phyloP scores from a whole-genome alignment of 2,888 invertebrate species.

The Crioceris asparagi region DNA sequence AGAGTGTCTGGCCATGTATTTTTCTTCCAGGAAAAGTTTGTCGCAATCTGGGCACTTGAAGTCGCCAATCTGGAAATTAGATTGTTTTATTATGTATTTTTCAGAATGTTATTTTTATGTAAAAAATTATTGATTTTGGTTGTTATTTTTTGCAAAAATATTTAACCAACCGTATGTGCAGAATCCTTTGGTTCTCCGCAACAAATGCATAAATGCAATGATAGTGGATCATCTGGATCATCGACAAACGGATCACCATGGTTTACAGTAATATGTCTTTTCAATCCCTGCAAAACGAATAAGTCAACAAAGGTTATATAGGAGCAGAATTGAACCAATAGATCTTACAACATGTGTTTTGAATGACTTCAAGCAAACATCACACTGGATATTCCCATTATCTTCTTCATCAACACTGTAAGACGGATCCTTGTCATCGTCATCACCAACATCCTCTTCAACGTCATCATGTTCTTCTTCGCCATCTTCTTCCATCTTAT shows the following conservation, averaged over 20 bases:
- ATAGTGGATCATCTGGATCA: conserved; percentile 31
- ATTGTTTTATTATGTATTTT: conserved; percentile 1
- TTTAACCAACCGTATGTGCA: conserved; percentile 41
- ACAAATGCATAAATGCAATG: conserved; percentile 43
- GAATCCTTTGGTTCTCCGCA: conserved; percentile 46
- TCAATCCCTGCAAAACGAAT: conserved; percentile 34
- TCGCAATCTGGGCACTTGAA: conserved; percentile 51
- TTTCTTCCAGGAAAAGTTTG: conserved; percentile 60
- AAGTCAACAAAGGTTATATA: too few species aligned
- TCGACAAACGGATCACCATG: conserved; percentile 20
- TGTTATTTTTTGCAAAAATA: background rate
- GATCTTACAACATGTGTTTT: conserved; percentile 4
- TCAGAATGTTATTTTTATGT: too few species aligned
- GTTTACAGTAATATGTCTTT: conserved; percentile 34
- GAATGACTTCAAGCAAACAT: conserved; percentile 4
- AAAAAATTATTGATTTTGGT: too few species aligned
- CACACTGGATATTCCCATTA: background rate
- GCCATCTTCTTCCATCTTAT: conserved; percentile 6
- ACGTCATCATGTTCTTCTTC: conserved; percentile 10
- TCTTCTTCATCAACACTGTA: conserved; percentile 5
- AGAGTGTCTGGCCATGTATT: conserved; percentile 54
- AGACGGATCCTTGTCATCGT: conserved; percentile 3
- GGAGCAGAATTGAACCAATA: background rate
- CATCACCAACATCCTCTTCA: conserved; percentile 7
- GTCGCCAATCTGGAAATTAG: conserved; percentile 38